Base-by-base conservation (phyloP, 2,113 vertebrate species). In the Pterocles orientalis region DNA sequence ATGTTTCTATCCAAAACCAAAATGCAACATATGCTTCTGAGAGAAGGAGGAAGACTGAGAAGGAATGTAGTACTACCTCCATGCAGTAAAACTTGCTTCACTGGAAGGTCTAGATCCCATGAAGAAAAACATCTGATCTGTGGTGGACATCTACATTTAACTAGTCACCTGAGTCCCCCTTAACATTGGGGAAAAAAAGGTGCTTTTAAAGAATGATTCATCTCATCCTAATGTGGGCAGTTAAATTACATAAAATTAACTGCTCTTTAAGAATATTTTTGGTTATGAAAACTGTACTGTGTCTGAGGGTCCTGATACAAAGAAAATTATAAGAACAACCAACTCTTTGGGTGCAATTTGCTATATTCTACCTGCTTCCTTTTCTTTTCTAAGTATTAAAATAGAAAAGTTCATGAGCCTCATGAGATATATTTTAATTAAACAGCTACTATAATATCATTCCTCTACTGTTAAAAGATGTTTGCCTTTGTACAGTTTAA, bases 311-410 rank as follows among this genome's bases (percentile, higher is more conserved):
- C 16, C 19, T 80, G 54, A 39, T n/a, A 54, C 3, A 62, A 71
- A 6, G 12, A 69, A 80, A 90, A 70, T 41, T 10, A 11, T 60
- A 65, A 71, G 17, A 88, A 54, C 2, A 54, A 70, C 16, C 6
- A 65, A 58, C 0, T 0, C 0, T 1, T 41, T 41, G 41, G 3
- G 4, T 68, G 13, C 21, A 33, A 6, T 82, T 89, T 92, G 1
- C 3, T 76, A 6, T 85, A n/a, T 43, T 77, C 15, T 80, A 4
- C 33, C 9, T 78, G 45, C 20, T 10, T 58, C 24, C 7, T 90
- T 92, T 88, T 61, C 14, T 78, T 62, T 18, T 83, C 31, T 77
- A 85, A 53, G 79, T 72, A 68, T 34, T 82, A 84, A 70, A 57
- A 69, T 48, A 51, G 12, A 89, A 75, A 85, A 64, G 19, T 72